Base-by-base conservation (phyloP, 2,888 invertebrate species). In the Emmelina monodactyla region DNA sequence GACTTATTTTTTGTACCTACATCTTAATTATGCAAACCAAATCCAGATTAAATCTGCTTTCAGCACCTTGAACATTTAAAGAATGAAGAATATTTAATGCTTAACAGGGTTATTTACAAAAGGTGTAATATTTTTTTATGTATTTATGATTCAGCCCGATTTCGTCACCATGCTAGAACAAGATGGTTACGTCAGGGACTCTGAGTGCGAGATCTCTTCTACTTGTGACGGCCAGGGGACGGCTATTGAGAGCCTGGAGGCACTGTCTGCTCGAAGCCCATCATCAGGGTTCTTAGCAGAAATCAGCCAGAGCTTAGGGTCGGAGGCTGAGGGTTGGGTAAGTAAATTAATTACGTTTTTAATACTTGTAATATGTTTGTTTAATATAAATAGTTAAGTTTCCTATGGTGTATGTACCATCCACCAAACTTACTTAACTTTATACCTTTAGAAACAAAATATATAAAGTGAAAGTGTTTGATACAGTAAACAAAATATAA, bases 211-310 rank as follows among this genome's bases (percentile, higher is more conserved):
- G 47, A 78, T 79, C 39, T 73, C 76, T 0, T 78, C 78, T 0
- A 73, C 76, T 0, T 76, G 73, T 30, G 62, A 34, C 11, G 34
- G 29, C 6, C 29, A 29, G 14, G 29, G 11, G 19, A 29, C 29
- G 4, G 82, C 82, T 2, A 83, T 83, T 12, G 81, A 82, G 51
- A 82, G 71, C 12, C 57, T 83, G 1, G 79, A 82, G 38, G 83
- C 83, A 0, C 47, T 83, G 25, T 81, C 82, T 0, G 82, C 76
- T 1, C 51, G 67, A 41, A 76, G 62, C 42, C 79, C 81, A 2
- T 75, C 72, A 28, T 67, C 75, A 0, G 82, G 79, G 0, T 80
- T 83, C 52, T 53, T 83, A 16, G 78, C 79, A 1, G 81, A 79
- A 45, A 79, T 83, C 44, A 79, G 72, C 11, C 80, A 79, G 49